Evolutionary conservation across 2,888 invertebrate species (phyloP), one percentile per base, ranked within the genome.

Genomic region (Plebejus argus): DNA sequence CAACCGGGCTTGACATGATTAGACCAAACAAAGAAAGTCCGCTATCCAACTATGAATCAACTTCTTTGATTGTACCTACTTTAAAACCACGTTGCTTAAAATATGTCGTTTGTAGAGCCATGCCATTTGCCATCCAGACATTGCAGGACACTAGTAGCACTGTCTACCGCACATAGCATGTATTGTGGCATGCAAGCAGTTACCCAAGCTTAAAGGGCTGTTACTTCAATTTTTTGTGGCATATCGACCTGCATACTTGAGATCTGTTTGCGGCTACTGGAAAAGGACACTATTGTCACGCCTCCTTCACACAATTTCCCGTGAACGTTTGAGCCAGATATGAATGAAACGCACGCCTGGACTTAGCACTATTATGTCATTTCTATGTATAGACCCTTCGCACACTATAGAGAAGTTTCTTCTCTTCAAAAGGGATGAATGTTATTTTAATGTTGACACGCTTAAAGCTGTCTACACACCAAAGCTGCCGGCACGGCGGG

Each of bases 361-460:
- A 85, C 85, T 88, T 88, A 86, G 81, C 86, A 84, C 86, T 81
- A 87, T 88, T 88, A 86, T 89, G 86, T 85, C 83, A 87, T 81
- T 35, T 58, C 78, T 77, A 78, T 45, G 18, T 18, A 28, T 76
- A 78, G 76, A 49, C 61, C 49, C 78, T 78, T 3, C 74, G 7
- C 28, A 74, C 74, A 28, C 53, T 74, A 53, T 74, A 53, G 49
- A 53, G 58, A 83, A 82, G 28, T 28, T 15, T 28, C 6, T 66
- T 23, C 4, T 28, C 0, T 66, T 66, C 12, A 15, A 66, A 66
- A 66, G 15, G 1, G 23, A 28, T 18, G 1, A 33, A 66, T 53
- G 3, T 18, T 53, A 53, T 53, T 53, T 53, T 15, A 53, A 53
- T 53, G 2, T 45, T 45, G 45, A 45, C 45, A 45, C 10, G 10